phyloP scores from a whole-genome alignment of 2,888 invertebrate genomes.

The Drosophila nr. perissopoda region DNA sequence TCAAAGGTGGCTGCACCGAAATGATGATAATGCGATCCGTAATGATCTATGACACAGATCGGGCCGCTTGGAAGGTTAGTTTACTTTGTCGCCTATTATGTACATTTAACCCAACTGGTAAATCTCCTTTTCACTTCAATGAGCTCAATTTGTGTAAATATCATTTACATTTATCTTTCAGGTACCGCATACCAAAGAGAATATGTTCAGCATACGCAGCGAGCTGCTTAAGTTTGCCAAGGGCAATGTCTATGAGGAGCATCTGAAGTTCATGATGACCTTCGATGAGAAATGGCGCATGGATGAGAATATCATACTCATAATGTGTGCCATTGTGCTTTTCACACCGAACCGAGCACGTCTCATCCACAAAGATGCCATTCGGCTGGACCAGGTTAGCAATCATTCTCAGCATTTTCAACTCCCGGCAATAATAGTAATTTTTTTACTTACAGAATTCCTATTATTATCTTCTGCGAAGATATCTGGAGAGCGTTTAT shows the following conservation, averaged over 20 bases:
- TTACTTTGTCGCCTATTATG: not conserved
- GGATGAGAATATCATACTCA: slow-evolving; percentile 95
- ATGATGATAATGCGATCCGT: slow-evolving; percentile 97
- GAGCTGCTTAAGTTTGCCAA: slow-evolving; percentile 96
- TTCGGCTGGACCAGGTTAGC: slow-evolving; percentile 92
- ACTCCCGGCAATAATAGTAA: not conserved
- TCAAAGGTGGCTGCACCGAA: slow-evolving; percentile 95
- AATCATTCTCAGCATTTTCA: not conserved
- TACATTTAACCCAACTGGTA: too few relatives aligned
- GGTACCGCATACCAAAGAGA: slow-evolving; percentile 92
- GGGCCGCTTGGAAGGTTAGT: slow-evolving; percentile 94
- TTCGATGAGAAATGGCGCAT: slow-evolving; percentile 94
- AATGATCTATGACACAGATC: slow-evolving; percentile 93
- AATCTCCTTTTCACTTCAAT: not conserved
- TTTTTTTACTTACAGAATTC: slow-evolving; percentile 88
- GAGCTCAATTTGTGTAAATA: not conserved
- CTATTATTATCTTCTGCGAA: slow-evolving; percentile 94
- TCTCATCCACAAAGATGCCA: slow-evolving; percentile 93
- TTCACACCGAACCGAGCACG: slow-evolving; percentile 93
- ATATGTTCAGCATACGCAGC: slow-evolving; percentile 92
- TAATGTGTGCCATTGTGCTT: slow-evolving; percentile 95
- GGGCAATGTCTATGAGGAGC: slow-evolving; percentile 94
- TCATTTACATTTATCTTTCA: slow-evolving; percentile 75
- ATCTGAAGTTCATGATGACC: slow-evolving; percentile 93
- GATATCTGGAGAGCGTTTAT: slow-evolving; percentile 93